phyloP scores from a whole-genome alignment of 2,888 invertebrate genomes.

The Alloplasta piceator region DNA sequence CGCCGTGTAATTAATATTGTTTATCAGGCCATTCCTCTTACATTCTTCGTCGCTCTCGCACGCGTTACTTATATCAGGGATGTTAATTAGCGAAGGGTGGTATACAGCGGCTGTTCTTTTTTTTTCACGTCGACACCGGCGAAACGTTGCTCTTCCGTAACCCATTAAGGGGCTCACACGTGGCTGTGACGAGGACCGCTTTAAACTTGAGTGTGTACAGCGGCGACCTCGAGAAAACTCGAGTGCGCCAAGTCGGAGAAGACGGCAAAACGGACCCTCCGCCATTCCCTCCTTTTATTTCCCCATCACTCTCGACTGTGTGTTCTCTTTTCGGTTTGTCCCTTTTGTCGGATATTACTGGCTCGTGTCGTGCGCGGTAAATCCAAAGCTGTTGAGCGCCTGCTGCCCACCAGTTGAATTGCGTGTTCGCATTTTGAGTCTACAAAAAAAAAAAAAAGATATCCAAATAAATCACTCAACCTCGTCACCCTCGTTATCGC shows the following conservation, averaged over 20 bases:
- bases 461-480: background rate
- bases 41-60: conserved; percentile 6
- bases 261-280: conserved; percentile 18
- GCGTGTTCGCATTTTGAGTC: background rate
- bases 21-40: background rate
- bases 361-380: conserved; percentile 10
- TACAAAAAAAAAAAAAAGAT: background rate
- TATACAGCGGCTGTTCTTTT: conserved; percentile 46
- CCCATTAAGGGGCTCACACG: conserved; percentile 66
- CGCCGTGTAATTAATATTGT: background rate
- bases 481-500: background rate
- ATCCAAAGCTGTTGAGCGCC: conserved; percentile 42
- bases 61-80: conserved; percentile 40
- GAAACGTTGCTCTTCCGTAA: conserved; percentile 67
- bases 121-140: conserved; percentile 51
- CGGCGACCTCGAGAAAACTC: conserved; percentile 38
- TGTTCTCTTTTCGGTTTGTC: conserved; percentile 5
- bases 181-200: conserved; percentile 59
- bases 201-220: conserved; percentile 50
- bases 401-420: conserved; percentile 18
- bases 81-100: conserved; percentile 17
- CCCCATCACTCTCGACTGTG: conserved; percentile 4
- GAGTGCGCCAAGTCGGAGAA: conserved; percentile 56
- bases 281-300: conserved; percentile 11
- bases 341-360: conserved; percentile 13